phyloP scores from a whole-genome alignment of 2,888 invertebrate genomes.

The Chaitophorus viminalis region DNA sequence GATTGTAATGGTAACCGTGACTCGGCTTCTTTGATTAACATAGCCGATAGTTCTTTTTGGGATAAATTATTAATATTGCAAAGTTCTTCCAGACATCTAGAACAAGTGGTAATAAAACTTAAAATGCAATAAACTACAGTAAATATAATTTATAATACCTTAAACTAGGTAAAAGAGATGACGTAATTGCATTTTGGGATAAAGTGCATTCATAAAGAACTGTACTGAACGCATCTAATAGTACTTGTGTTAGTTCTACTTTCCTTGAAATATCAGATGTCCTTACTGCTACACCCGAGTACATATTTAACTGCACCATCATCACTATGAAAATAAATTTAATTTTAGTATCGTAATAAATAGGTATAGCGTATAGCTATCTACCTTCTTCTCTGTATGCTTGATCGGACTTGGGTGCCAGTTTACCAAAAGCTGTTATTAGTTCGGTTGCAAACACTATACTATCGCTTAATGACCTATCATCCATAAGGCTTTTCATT shows the following conservation, averaged over 20 bases:
- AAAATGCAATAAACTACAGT: background rate
- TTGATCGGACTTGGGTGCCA: slow-evolving; percentile 73
- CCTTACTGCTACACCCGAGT: slow-evolving; percentile 72
- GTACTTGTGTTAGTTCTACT: slow-evolving; percentile 72
- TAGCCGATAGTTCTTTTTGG: slow-evolving; percentile 70
- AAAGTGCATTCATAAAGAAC: slow-evolving; percentile 70
- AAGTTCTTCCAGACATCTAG: slow-evolving; percentile 69
- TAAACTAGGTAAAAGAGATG: slow-evolving; percentile 70
- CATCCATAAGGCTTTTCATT: slow-evolving; percentile 68
- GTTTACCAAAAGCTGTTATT: slow-evolving; percentile 73
- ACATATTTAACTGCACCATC: slow-evolving; percentile 72
- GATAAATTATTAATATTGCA: slow-evolving; percentile 69
- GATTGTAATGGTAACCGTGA: slow-evolving; percentile 67
- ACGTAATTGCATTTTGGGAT: slow-evolving; percentile 69
- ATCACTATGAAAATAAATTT: slow-evolving; percentile 70
- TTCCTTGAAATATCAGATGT: slow-evolving; percentile 71
- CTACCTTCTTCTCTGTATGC: slow-evolving; percentile 68
- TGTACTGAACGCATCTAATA: slow-evolving; percentile 75
- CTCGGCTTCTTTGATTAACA: slow-evolving; percentile 71
- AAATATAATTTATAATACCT: slow-evolving; percentile 66
- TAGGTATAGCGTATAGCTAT: background rate
- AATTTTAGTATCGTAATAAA: slow-evolving; percentile 17
- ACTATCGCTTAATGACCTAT: slow-evolving; percentile 67
- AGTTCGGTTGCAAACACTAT: slow-evolving; percentile 72
- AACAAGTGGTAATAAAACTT: slow-evolving; percentile 46